Evolutionary conservation across 2,888 invertebrate genomes (phyloP).

Genomic region (Fabriciana adippe): DNA sequence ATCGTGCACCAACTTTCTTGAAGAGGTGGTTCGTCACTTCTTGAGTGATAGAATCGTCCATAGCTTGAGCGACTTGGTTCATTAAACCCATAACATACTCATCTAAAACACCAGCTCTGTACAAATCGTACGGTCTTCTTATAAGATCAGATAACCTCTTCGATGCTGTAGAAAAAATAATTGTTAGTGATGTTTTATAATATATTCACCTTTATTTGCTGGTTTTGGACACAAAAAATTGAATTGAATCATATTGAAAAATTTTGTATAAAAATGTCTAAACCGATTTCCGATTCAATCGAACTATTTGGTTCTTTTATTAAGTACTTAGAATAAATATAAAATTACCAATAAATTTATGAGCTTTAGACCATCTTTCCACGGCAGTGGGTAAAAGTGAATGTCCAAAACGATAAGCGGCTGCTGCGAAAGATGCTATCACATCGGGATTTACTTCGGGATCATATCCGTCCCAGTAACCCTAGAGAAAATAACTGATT

Average conservation of each 20-base stretch:
- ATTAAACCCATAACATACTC: constrained; percentile 96
- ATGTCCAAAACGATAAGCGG: constrained; percentile 96
- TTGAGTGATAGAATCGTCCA: constrained; percentile 96
- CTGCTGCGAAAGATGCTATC: constrained; percentile 94
- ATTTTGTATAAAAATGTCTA: too few species aligned
- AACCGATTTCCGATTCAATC: too few species aligned
- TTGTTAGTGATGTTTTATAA: neutral
- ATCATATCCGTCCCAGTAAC: constrained; percentile 93
- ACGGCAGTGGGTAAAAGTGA: constrained; percentile 94
- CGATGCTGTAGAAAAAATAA: constrained; percentile 83
- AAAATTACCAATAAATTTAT: constrained; percentile 92
- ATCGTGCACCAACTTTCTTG: constrained; percentile 89
- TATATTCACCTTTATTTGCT: neutral
- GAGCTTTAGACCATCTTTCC: constrained; percentile 96
- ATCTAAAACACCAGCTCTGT: constrained; percentile 94
- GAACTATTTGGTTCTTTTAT: neutral
- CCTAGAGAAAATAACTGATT: constrained; percentile 68
- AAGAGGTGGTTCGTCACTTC: constrained; percentile 96
- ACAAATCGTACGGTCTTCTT: constrained; percentile 93
- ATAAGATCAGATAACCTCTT: constrained; percentile 94
- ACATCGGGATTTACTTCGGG: constrained; percentile 92
- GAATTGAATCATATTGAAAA: too few species aligned
- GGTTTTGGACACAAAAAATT: neutral
- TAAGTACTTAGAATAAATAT: neutral
- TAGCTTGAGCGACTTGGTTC: constrained; percentile 97